Evolutionary conservation across 2,113 vertebrate genomes (phyloP).

Genomic region (Sitta europaea): DNA sequence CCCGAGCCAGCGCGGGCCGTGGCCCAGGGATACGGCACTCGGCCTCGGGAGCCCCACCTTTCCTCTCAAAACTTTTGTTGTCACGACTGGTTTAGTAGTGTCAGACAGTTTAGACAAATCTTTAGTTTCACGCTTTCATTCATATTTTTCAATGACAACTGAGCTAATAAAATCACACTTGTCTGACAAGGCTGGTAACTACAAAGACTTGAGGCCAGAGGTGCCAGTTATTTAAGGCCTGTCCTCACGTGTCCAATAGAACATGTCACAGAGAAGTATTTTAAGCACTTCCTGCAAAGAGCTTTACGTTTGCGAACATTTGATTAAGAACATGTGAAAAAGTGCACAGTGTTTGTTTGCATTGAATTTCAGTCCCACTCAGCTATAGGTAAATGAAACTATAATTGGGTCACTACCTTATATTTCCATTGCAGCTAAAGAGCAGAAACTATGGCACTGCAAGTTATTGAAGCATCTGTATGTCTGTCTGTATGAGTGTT

Average conservation of each 20-base stretch:
- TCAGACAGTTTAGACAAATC: not conserved
- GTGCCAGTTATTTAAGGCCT: not conserved
- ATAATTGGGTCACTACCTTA: accelerated
- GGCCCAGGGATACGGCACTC: not conserved
- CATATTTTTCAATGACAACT: not conserved
- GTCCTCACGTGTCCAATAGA: accelerated
- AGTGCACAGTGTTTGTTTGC: not conserved
- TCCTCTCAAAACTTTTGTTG: not conserved
- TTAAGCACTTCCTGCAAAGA: not conserved
- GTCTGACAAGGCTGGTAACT: not conserved
- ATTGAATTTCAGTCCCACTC: not conserved
- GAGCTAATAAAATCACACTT: not conserved
- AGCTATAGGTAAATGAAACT: not conserved
- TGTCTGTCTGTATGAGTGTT: accelerated
- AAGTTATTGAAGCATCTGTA: not conserved
- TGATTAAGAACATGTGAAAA: not conserved
- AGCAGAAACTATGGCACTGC: not conserved
- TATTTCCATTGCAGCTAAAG: not conserved
- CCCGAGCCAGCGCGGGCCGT: not conserved
- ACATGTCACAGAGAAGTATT: not conserved
- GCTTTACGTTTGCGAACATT: not conserved
- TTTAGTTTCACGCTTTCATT: accelerated
- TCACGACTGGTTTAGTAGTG: no score
- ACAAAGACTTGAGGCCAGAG: not conserved
- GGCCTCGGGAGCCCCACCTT: not conserved